Conservation (phyloP, 2,797 vertebrate species). For the Lepus oiostolus region DNA sequence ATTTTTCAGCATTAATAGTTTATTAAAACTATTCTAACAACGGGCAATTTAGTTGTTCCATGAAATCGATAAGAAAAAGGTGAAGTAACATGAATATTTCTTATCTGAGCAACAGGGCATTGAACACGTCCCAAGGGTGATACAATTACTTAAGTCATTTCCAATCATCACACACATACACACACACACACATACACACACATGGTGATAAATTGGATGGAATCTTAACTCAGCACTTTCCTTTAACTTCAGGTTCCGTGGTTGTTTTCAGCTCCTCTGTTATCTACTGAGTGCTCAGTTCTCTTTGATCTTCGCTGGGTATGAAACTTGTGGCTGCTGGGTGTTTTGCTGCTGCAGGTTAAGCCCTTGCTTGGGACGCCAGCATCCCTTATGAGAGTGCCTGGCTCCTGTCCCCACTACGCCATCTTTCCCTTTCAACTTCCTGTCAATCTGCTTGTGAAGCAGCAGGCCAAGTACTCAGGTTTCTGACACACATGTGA, state of each 20-base stretch:
- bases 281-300: neutral
- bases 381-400: too few species aligned
- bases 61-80: neutral
- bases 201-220: neutral
- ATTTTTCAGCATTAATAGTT: neutral
- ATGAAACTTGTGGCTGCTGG: neutral
- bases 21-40: conserved; percentile 25
- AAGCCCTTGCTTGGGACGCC: neutral
- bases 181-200: conserved; percentile 14
- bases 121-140: neutral
- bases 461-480: too few species aligned
- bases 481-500: too few species aligned
- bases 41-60: neutral
- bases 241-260: neutral
- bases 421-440: too few species aligned
- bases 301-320: neutral
- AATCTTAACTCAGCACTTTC: neutral
- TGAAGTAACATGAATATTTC: neutral
- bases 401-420: too few species aligned
- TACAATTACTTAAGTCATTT: neutral
- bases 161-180: conserved; percentile 41
- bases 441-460: too few species aligned
- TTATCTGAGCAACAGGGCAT: neutral
- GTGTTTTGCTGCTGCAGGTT: too few species aligned
- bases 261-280: neutral